Evolutionary conservation across 2,113 vertebrate genomes (phyloP).

Genomic region (Cyphomyrus plagiostoma): DNA sequence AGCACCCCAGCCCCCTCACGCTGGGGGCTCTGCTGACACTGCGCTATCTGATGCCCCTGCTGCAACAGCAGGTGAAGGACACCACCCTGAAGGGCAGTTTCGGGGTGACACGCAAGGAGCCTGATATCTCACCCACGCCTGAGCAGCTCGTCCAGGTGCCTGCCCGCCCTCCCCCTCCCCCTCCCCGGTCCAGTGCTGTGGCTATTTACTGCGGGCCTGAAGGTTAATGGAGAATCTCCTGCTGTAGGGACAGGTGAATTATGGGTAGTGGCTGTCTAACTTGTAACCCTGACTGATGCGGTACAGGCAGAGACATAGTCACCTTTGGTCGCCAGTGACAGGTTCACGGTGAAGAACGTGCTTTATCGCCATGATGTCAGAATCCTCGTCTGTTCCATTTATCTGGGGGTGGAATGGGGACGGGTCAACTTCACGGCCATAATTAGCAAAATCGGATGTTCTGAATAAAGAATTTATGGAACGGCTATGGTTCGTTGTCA

Average conservation of each 20-base stretch:
- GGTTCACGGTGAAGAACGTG: background rate
- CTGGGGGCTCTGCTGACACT: slow-evolving; percentile 86
- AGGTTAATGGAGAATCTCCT: background rate
- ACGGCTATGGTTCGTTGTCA: background rate
- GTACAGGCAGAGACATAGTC: background rate
- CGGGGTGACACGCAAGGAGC: slow-evolving; percentile 85
- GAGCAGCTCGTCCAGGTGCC: slow-evolving; percentile 85
- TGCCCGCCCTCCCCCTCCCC: background rate
- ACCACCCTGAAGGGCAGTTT: slow-evolving; percentile 95
- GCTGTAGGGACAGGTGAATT: background rate
- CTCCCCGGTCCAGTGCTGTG: background rate
- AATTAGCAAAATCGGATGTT: background rate
- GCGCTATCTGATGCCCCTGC: slow-evolving; percentile 84
- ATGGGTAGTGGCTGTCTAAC: background rate
- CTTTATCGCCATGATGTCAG: background rate
- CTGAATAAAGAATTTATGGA: background rate
- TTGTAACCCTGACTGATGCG: background rate
- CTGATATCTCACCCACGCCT: slow-evolving; percentile 80
- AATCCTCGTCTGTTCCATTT: background rate
- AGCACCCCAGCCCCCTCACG: slow-evolving; percentile 76
- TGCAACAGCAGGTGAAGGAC: slow-evolving; percentile 90
- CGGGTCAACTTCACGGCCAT: background rate
- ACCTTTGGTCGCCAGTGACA: background rate
- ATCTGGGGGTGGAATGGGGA: background rate
- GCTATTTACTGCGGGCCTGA: background rate